Conservation (phyloP, 2,888 invertebrate species). For the Papilio protenor region DNA sequence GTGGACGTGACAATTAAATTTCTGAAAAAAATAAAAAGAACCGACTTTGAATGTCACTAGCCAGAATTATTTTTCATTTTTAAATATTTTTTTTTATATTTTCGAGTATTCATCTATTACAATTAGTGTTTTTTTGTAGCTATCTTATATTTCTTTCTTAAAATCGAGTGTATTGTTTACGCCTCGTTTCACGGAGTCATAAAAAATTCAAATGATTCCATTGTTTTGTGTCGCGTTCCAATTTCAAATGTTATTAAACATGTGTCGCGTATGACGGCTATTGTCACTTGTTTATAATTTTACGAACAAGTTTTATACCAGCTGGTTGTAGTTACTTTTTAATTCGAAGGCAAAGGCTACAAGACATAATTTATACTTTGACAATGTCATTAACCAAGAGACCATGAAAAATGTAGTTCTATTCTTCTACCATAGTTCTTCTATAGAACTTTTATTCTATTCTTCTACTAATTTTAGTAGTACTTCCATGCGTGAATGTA, state of each 20-base stretch:
- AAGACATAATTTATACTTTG: not conserved
- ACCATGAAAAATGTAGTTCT: too few relatives aligned
- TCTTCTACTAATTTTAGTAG: too few relatives aligned
- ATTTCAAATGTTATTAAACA: conserved; percentile 12
- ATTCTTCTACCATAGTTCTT: too few relatives aligned
- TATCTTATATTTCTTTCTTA: not conserved
- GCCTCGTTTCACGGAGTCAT: not conserved
- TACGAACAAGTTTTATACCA: not conserved
- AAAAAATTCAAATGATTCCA: conserved; percentile 14
- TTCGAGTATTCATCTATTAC: too few relatives aligned
- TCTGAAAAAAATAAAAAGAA: too few relatives aligned
- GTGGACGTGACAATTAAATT: too few relatives aligned
- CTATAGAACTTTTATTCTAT: too few relatives aligned
- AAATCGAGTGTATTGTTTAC: not conserved
- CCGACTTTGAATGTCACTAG: too few relatives aligned
- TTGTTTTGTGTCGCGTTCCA: not conserved
- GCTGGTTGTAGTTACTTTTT: not conserved
- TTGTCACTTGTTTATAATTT: conserved; percentile 1
- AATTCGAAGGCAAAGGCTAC: not conserved
- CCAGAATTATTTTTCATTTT: too few relatives aligned
- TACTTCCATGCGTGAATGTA: too few relatives aligned
- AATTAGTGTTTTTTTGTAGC: not conserved
- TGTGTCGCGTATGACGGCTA: not conserved
- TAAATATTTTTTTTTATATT: too few relatives aligned
- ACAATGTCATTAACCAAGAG: not conserved